A percentile compares a stretch with the other conserved stretches of the same genome.
These are phyloP conservation scores for Muntiacus reevesi DNA, from an alignment of 2,113 vertebrate species.

Conservation along the genomic window DNA sequence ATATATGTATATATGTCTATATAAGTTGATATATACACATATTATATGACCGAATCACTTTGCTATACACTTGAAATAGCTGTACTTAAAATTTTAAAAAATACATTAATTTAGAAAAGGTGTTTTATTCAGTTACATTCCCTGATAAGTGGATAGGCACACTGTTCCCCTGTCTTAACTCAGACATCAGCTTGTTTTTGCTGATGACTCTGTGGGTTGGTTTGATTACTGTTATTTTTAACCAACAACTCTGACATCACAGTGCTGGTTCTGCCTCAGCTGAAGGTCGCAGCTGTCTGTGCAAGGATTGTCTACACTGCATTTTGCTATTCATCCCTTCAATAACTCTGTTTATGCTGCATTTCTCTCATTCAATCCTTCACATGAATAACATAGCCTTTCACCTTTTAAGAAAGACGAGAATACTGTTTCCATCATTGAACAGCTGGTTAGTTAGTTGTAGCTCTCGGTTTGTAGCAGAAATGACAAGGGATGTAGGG, in stretches of 20 bases:
- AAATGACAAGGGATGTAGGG: neutral
- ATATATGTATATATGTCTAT: neutral
- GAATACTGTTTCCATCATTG: neutral
- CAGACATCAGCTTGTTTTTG: neutral
- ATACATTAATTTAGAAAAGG: neutral
- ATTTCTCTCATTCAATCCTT: neutral
- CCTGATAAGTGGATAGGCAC: neutral
- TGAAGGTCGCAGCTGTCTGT: neutral
- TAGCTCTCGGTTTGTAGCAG: neutral
- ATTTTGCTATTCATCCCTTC: neutral
- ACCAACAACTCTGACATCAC: neutral
- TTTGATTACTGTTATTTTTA: slow-evolving; percentile 26
- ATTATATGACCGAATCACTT: neutral
- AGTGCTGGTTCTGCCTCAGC: neutral
- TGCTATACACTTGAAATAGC: neutral
- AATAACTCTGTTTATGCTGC: neutral
- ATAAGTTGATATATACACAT: neutral
- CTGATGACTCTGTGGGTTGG: neutral
- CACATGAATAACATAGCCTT: neutral
- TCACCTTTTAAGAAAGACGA: slow-evolving; percentile 22
- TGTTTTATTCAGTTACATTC: neutral
- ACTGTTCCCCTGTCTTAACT: neutral
- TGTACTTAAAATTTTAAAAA: neutral
- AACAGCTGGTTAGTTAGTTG: neutral
- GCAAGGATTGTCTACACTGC: neutral